phyloP scores from a whole-genome alignment of 2,113 vertebrate genomes.

The Sturnira hondurensis region DNA sequence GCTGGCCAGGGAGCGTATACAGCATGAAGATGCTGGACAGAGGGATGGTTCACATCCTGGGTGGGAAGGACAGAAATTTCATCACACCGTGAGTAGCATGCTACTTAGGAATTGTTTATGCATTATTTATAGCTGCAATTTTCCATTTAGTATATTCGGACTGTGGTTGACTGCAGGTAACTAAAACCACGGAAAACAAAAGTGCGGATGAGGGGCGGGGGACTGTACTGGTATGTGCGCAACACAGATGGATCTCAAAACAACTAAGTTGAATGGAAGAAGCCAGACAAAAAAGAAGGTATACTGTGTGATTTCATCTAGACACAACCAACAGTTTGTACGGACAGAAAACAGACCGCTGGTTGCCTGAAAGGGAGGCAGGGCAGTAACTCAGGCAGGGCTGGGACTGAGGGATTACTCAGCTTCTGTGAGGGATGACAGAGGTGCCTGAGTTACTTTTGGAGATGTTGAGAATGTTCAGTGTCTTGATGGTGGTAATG shows the following conservation, averaged over 20 bases:
- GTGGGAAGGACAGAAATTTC: neutral
- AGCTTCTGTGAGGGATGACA: too few species aligned
- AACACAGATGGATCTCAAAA: neutral
- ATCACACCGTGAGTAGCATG: neutral
- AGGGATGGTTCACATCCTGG: neutral
- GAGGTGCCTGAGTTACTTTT: neutral
- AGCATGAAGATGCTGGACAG: neutral
- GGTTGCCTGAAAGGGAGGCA: neutral
- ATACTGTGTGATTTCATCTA: neutral
- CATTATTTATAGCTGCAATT: neutral
- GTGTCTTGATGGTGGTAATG: neutral
- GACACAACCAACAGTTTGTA: neutral
- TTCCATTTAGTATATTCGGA: neutral
- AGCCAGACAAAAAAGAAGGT: neutral
- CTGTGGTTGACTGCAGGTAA: neutral
- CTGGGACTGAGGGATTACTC: neutral
- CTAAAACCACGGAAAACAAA: neutral
- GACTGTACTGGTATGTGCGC: neutral
- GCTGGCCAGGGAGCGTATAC: neutral
- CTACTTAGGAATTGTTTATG: neutral
- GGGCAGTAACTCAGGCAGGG: neutral
- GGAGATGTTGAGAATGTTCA: neutral
- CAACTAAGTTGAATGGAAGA: neutral
- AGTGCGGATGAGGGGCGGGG: neutral
- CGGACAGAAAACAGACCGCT: neutral